Percentiles rank a stretch among this genome's conserved stretches.
These are phyloP conservation scores for Agrypnus murinus DNA, from an alignment of 2,888 invertebrate species.

Conservation along the genomic window DNA sequence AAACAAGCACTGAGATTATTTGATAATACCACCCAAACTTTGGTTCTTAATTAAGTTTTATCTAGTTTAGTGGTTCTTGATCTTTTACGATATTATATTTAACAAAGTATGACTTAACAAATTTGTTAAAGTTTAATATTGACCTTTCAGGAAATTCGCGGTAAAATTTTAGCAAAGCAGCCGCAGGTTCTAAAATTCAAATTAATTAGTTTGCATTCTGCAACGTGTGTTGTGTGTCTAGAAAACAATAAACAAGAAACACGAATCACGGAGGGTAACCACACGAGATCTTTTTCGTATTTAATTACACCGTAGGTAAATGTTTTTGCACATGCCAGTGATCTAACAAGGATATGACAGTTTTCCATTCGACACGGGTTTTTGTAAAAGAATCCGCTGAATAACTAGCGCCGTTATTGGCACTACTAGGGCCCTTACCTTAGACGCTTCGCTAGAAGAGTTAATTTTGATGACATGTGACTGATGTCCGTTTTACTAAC, in stretches of 20 bases:
- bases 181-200: background rate
- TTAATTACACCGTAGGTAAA: background rate
- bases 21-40: too few relatives aligned
- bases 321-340: slow-evolving; percentile 1
- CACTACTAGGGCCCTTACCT: slow-evolving; percentile 8
- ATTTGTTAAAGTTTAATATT: background rate
- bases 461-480: slow-evolving; percentile 43
- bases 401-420: slow-evolving; percentile 4
- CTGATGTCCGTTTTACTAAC: slow-evolving; percentile 33
- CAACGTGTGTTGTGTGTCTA: background rate
- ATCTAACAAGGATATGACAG: slow-evolving; percentile 2
- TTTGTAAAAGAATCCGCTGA: background rate
- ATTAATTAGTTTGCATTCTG: slow-evolving; percentile 13
- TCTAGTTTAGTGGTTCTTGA: too few relatives aligned
- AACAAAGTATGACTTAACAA: background rate
- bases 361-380: slow-evolving; percentile 1
- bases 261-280: background rate
- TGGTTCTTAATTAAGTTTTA: too few relatives aligned
- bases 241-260: background rate
- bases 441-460: slow-evolving; percentile 35
- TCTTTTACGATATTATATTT: background rate
- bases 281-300: slow-evolving; percentile 1
- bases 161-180: background rate
- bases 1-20: too few relatives aligned
- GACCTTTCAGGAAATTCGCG: slow-evolving; percentile 6